These are phyloP conservation scores for Drosophila ficusphila DNA, from an alignment of 1,140 invertebrate species.

Conservation along the genomic window DNA sequence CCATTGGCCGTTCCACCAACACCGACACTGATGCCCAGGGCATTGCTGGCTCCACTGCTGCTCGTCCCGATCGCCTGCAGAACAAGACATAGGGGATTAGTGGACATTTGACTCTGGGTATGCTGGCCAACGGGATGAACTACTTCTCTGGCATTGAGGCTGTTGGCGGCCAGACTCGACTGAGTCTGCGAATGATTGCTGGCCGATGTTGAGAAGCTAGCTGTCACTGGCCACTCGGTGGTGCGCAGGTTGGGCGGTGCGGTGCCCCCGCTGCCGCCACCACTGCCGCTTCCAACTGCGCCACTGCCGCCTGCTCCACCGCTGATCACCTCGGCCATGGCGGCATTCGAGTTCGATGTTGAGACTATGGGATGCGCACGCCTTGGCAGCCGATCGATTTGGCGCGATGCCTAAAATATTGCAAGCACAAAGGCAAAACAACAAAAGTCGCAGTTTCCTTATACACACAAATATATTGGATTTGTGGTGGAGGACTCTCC, in stretches of 20 bases:
- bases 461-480: constrained; percentile 43
- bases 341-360: constrained; percentile 84
- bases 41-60: constrained; percentile 65
- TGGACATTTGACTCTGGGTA: constrained; percentile 11
- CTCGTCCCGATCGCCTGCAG: constrained; percentile 58
- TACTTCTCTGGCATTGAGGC: constrained; percentile 83
- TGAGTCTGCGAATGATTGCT: constrained; percentile 80
- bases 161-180: constrained; percentile 77
- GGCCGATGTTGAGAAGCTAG: constrained; percentile 69
- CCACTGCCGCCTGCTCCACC: constrained; percentile 45
- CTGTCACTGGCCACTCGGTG: constrained; percentile 77
- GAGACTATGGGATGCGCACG: constrained; percentile 86
- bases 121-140: constrained; percentile 23
- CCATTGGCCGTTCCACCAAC: constrained; percentile 52
- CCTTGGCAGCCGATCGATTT: constrained; percentile 93
- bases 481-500: constrained; percentile 11
- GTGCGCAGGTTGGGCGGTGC: constrained; percentile 71
- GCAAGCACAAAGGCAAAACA: constrained; percentile 50
- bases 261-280: constrained; percentile 56
- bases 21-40: constrained; percentile 74
- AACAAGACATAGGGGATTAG: constrained; percentile 36
- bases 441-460: constrained; percentile 52
- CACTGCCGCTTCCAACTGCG: constrained; percentile 60
- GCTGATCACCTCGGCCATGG: constrained; percentile 82
- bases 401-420: constrained; percentile 88